Evolutionary conservation across 2,797 vertebrate species (phyloP).

Genomic region (Eulemur coronatus): DNA sequence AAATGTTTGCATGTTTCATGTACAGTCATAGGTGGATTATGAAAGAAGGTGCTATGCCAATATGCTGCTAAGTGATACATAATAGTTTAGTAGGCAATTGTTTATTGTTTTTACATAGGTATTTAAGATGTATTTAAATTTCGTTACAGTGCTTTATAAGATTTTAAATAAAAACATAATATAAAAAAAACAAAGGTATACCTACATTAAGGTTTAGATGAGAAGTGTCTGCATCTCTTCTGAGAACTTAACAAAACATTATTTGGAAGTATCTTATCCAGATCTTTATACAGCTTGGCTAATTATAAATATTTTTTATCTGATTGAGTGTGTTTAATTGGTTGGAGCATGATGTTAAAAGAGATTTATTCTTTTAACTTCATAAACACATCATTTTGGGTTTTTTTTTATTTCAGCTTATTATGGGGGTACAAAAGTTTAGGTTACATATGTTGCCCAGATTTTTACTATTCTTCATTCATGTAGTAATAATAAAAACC

Average conservation of each 20-base stretch:
- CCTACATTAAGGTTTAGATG: neutral
- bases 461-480: neutral
- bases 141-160: neutral
- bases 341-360: neutral
- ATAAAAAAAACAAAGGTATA: neutral
- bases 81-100: neutral
- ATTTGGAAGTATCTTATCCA: neutral
- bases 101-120: neutral
- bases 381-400: neutral
- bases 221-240: neutral
- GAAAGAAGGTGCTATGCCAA: neutral
- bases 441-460: too few species aligned
- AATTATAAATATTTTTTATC: neutral
- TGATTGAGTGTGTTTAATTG: neutral
- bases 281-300: neutral
- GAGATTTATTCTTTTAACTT: neutral
- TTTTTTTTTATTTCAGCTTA: neutral
- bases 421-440: too few species aligned
- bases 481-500: neutral
- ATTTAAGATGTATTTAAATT: neutral
- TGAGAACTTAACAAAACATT: neutral
- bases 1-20: neutral
- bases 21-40: neutral
- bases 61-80: neutral
- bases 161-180: neutral